These are phyloP conservation scores for Lepidocyrtinus sp. DNA, from an alignment of 2,888 invertebrate genomes.

Conservation along the genomic window DNA sequence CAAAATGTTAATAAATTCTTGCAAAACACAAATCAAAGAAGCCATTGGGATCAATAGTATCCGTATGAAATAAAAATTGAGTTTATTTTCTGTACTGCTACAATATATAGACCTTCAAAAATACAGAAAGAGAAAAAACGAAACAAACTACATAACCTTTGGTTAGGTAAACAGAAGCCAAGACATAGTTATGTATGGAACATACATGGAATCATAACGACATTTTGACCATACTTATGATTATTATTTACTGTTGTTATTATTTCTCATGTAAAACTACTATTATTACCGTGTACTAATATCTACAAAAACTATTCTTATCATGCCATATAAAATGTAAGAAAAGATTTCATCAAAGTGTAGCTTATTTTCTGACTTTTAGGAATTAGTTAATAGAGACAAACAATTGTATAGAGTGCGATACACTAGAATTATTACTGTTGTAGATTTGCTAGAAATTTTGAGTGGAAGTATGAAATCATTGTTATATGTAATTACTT, in stretches of 20 bases:
- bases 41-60: slow-evolving; percentile 61
- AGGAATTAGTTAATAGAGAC: slow-evolving; percentile 27
- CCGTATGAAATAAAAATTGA: slow-evolving; percentile 50
- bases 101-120: slow-evolving; percentile 29
- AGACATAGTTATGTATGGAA: not conserved
- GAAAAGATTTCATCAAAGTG: slow-evolving; percentile 54
- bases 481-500: not conserved
- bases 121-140: not conserved
- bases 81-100: slow-evolving; percentile 61
- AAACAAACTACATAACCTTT: slow-evolving; percentile 29
- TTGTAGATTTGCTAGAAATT: slow-evolving; percentile 2
- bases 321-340: slow-evolving; percentile 52
- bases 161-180: slow-evolving; percentile 33
- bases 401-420: not conserved
- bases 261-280: slow-evolving; percentile 17
- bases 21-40: slow-evolving; percentile 56
- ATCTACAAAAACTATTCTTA: slow-evolving; percentile 52
- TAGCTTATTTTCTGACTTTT: slow-evolving; percentile 58
- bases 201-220: slow-evolving; percentile 24
- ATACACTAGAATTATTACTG: slow-evolving; percentile 21
- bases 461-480: slow-evolving; percentile 7
- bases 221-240: slow-evolving; percentile 35
- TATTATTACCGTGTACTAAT: slow-evolving; percentile 28
- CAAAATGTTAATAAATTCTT: slow-evolving; percentile 31
- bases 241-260: slow-evolving; percentile 13